A percentile compares a stretch with the other conserved stretches of the same genome.
These are phyloP conservation scores for Parotia lawesii DNA, from an alignment of 2,113 vertebrate species.

Conservation along the genomic window DNA sequence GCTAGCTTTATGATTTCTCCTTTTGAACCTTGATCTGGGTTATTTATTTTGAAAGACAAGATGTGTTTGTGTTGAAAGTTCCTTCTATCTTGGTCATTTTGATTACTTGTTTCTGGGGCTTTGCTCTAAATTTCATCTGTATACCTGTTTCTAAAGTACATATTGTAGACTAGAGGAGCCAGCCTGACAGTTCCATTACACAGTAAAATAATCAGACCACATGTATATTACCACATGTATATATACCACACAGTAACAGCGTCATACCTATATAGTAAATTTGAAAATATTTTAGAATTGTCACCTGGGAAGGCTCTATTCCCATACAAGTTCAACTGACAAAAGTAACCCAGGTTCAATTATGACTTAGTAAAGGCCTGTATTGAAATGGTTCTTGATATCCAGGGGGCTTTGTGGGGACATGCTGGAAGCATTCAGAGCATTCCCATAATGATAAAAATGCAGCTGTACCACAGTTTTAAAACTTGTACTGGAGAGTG, in stretches of 20 bases:
- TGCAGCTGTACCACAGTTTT: neutral
- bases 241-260: neutral
- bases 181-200: neutral
- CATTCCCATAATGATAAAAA: neutral
- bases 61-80: neutral
- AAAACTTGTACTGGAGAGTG: neutral
- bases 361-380: neutral
- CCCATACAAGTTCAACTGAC: neutral
- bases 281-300: neutral
- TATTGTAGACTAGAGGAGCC: neutral
- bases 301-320: neutral
- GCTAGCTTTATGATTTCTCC: neutral
- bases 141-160: neutral
- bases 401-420: neutral
- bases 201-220: neutral
- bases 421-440: neutral
- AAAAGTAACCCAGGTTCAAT: neutral
- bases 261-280: neutral
- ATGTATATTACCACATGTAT: neutral
- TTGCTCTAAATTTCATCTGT: neutral
- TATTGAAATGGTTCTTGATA: neutral
- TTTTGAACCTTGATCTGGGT: neutral
- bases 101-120: neutral
- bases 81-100: neutral
- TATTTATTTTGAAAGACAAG: neutral